Percentiles rank a stretch among this genome's conserved stretches.
Evolutionary conservation across 2,113 vertebrate species (phyloP).

Genomic region (Macaca fascicularis): DNA sequence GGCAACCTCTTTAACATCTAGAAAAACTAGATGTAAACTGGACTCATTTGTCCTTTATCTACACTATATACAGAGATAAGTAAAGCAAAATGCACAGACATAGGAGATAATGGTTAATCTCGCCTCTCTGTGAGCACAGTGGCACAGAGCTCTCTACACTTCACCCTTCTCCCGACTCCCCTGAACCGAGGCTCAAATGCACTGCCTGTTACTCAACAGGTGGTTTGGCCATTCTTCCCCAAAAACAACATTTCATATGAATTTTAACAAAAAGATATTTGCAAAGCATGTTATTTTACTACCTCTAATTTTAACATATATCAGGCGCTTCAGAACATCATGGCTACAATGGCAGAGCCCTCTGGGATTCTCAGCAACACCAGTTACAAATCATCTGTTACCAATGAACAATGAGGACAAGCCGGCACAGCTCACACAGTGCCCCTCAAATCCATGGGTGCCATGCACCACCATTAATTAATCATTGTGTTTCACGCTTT

Average conservation of each 20-base stretch:
- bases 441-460: not conserved
- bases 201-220: not conserved
- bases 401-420: not conserved
- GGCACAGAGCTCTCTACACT: not conserved
- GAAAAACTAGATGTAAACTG: not conserved
- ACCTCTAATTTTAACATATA: slow-evolving; percentile 23
- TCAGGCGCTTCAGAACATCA: slow-evolving; percentile 59
- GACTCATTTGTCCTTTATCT: not conserved
- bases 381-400: not conserved
- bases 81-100: not conserved
- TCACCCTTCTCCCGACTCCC: not conserved
- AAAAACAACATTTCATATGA: not conserved
- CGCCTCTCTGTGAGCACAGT: not conserved
- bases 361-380: not conserved
- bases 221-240: not conserved
- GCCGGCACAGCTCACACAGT: not conserved
- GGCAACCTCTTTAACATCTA: slow-evolving; percentile 6
- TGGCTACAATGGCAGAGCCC: not conserved
- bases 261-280: slow-evolving; percentile 42
- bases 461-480: not conserved
- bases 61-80: not conserved
- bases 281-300: not conserved
- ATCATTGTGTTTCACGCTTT: not conserved
- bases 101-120: not conserved
- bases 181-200: not conserved